These are phyloP conservation scores for Sebastes alutus DNA, from an alignment of 2,797 vertebrate genomes.

Conservation along the genomic window DNA sequence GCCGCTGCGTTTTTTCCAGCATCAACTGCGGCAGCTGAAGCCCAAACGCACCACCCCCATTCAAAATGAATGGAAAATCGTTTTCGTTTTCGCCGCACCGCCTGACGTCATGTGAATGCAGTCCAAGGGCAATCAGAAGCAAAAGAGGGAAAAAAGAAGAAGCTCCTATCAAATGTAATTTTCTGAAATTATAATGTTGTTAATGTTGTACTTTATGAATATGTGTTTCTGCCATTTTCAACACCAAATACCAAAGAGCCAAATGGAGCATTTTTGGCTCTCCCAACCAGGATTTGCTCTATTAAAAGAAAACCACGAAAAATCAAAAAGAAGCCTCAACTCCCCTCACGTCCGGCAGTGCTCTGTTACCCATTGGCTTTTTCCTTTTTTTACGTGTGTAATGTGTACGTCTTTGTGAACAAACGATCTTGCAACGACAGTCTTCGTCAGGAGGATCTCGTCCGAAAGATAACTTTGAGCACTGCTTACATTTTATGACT, in stretches of 20 bases:
- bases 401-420: slow-evolving; percentile 65
- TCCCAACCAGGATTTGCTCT: slow-evolving; percentile 32
- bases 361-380: slow-evolving; percentile 42
- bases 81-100: not conserved
- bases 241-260: slow-evolving; percentile 75
- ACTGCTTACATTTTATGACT: slow-evolving; percentile 55
- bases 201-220: slow-evolving; percentile 75
- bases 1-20: too few relatives aligned
- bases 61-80: not conserved
- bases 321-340: slow-evolving; percentile 45
- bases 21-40: too few relatives aligned
- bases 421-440: slow-evolving; percentile 41
- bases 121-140: slow-evolving; percentile 19
- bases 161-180: slow-evolving; percentile 56
- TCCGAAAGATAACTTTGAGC: slow-evolving; percentile 39
- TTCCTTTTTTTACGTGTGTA: slow-evolving; percentile 46
- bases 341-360: slow-evolving; percentile 27
- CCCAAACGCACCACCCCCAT: not conserved
- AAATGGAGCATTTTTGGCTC: slow-evolving; percentile 61
- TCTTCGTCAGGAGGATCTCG: slow-evolving; percentile 29
- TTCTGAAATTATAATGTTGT: slow-evolving; percentile 69
- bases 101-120: not conserved
- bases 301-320: slow-evolving; percentile 10
- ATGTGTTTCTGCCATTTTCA: slow-evolving; percentile 71
- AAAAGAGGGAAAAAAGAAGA: slow-evolving; percentile 15